Evolutionary conservation across 2,113 vertebrate species (phyloP).

Genomic region (Lepus europaeus): DNA sequence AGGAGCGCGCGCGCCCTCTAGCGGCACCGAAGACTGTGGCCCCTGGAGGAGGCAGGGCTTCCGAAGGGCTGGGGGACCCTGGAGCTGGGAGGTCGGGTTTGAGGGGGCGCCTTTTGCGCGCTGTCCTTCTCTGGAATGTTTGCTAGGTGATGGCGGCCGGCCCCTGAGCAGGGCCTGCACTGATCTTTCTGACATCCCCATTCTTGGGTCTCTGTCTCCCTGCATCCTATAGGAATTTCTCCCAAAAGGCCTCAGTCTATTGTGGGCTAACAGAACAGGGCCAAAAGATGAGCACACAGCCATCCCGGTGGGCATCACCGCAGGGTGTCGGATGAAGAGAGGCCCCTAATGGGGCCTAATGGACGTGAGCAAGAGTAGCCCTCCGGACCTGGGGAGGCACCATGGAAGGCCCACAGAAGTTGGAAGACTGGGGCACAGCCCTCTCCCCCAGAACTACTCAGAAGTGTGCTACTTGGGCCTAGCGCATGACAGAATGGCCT

Average conservation of each 20-base stretch:
- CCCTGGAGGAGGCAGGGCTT: background rate
- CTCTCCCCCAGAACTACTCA: background rate
- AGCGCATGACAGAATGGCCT: background rate
- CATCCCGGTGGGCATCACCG: background rate
- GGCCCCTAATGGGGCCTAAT: background rate
- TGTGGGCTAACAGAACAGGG: background rate
- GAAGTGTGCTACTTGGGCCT: background rate
- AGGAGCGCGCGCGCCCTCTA: conserved; percentile 68
- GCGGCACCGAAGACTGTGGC: background rate
- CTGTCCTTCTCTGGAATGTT: background rate
- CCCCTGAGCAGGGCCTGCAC: background rate
- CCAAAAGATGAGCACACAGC: background rate
- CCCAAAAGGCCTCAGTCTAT: conserved; percentile 24
- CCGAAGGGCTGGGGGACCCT: background rate
- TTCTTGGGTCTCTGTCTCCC: conserved; percentile 20
- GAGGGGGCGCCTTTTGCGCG: no score
- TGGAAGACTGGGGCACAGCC: background rate
- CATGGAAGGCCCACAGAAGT: background rate
- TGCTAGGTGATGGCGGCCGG: background rate
- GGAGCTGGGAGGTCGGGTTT: background rate
- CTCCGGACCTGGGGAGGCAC: background rate
- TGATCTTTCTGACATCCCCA: background rate
- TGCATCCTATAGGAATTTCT: conserved; percentile 16
- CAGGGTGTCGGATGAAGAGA: background rate
- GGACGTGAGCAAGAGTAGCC: background rate